Conservation (phyloP, 2,888 invertebrate genomes). For the Leptinotarsa peninsularis region DNA sequence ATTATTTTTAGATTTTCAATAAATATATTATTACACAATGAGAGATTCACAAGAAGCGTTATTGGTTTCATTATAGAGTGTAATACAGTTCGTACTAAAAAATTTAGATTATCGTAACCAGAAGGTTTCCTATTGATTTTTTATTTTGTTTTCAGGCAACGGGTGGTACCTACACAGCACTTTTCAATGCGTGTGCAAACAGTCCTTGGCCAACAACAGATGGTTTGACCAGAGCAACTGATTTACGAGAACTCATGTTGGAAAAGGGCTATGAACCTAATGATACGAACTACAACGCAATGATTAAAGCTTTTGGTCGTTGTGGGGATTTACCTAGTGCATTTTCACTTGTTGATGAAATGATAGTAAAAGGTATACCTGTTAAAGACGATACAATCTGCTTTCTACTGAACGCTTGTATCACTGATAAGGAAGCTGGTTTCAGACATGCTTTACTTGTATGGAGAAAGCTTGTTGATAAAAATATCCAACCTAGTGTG, state of each 20-base stretch:
- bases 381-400: slow-evolving; percentile 79
- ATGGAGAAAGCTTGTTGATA: slow-evolving; percentile 85
- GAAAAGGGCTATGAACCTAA: slow-evolving; percentile 79
- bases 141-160: slow-evolving; percentile 66
- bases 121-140: too few relatives aligned
- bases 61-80: too few relatives aligned
- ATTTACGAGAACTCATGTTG: slow-evolving; percentile 76
- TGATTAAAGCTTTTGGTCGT: slow-evolving; percentile 92
- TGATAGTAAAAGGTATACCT: slow-evolving; percentile 73
- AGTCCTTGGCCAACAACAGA: slow-evolving; percentile 74
- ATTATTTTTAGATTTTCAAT: too few relatives aligned
- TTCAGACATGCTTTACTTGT: slow-evolving; percentile 84
- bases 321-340: slow-evolving; percentile 83
- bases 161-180: slow-evolving; percentile 82
- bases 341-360: slow-evolving; percentile 87
- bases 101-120: too few relatives aligned
- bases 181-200: slow-evolving; percentile 91
- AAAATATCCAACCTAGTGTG: slow-evolving; percentile 76
- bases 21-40: too few relatives aligned
- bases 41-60: too few relatives aligned
- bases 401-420: slow-evolving; percentile 86
- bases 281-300: slow-evolving; percentile 83
- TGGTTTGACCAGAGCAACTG: slow-evolving; percentile 76
- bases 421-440: slow-evolving; percentile 82
- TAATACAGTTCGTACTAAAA: too few relatives aligned